phyloP scores from a whole-genome alignment of 2,797 vertebrate species.

The Saxicola maurus region DNA sequence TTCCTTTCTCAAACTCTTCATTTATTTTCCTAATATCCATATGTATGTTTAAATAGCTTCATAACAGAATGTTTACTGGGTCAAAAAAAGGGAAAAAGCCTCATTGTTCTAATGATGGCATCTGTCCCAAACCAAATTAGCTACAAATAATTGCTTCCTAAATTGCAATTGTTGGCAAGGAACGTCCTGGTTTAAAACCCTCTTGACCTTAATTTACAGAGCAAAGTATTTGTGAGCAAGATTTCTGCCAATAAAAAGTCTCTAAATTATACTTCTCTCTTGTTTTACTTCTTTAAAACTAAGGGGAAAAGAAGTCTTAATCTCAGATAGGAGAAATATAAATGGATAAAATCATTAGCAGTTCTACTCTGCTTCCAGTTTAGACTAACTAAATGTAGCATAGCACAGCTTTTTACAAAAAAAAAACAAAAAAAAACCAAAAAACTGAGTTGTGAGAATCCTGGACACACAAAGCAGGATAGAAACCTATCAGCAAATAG shows the following conservation, averaged over 20 bases:
- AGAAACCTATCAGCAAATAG: not conserved
- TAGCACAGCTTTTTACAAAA: not conserved
- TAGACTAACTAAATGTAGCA: not conserved
- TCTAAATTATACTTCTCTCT: not conserved
- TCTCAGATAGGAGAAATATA: not conserved
- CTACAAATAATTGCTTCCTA: slow-evolving; percentile 5
- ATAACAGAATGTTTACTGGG: not conserved
- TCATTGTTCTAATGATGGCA: not conserved
- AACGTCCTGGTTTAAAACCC: not conserved
- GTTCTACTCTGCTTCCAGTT: not conserved
- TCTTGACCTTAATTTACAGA: slow-evolving; percentile 10
- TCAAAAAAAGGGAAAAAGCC: not conserved
- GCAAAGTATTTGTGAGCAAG: not conserved
- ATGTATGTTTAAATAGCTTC: not conserved
- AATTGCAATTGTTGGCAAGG: not conserved
- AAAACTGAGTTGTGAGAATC: not conserved
- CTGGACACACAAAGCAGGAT: not conserved
- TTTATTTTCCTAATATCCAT: not conserved
- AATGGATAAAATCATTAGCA: not conserved
- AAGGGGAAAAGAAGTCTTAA: not conserved
- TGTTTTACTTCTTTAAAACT: not conserved
- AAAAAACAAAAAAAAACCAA: no score
- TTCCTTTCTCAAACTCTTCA: not conserved
- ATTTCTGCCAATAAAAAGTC: not conserved
- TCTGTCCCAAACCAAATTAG: not conserved